Evolutionary conservation across 2,797 vertebrate species (phyloP).

Genomic region (Pseudochirops corinnae): DNA sequence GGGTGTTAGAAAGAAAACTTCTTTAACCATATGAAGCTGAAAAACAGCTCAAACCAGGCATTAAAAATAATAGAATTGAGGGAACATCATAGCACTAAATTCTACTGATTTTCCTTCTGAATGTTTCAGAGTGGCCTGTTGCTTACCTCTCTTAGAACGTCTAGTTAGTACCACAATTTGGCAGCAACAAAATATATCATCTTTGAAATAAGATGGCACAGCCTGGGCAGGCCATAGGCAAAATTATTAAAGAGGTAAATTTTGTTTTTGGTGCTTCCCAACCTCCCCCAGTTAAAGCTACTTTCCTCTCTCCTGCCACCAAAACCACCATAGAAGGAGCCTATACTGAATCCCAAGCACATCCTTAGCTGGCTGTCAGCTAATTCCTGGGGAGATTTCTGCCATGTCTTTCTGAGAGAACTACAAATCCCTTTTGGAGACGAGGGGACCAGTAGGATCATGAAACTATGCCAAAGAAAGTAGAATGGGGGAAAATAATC

Average conservation of each 20-base stretch:
- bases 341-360: constrained; percentile 35
- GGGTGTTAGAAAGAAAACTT: not conserved
- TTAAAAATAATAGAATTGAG: not conserved
- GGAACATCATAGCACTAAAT: not conserved
- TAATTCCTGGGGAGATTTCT: constrained; percentile 50
- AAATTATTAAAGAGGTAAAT: not conserved
- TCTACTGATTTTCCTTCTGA: constrained; percentile 32
- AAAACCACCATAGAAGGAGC: not conserved
- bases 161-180: not conserved
- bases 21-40: not conserved
- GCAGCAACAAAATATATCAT: not conserved
- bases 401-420: not conserved
- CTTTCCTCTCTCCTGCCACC: constrained; percentile 32
- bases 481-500: constrained; percentile 33
- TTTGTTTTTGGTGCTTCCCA: not conserved
- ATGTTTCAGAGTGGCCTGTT: not conserved
- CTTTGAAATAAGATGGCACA: constrained; percentile 23
- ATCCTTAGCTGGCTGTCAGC: constrained; percentile 57
- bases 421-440: constrained; percentile 55
- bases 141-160: not conserved
- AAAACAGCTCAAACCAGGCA: not conserved
- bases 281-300: not conserved
- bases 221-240: not conserved
- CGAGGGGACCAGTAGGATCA: constrained; percentile 22
- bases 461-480: constrained; percentile 42